These are phyloP conservation scores for Heliconius hermathena DNA, from an alignment of 1,140 invertebrate species.

Conservation along the genomic window DNA sequence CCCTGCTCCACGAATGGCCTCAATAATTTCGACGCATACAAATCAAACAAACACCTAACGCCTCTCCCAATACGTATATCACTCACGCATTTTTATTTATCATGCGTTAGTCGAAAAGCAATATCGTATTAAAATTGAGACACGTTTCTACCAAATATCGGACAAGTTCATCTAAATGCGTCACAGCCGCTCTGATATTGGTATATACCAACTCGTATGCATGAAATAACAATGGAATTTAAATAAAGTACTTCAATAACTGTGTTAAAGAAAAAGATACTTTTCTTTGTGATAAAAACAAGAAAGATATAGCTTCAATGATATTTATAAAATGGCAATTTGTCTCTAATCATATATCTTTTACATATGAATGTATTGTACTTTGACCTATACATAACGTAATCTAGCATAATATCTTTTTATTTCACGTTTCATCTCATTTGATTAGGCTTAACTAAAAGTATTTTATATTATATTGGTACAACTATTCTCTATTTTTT, in stretches of 20 bases:
- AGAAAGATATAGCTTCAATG: neutral
- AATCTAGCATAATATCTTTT: too few species aligned
- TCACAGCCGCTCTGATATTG: constrained; percentile 26
- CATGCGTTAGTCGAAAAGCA: constrained; percentile 35
- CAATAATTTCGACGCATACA: neutral
- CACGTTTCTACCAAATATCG: constrained; percentile 37
- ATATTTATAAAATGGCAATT: neutral
- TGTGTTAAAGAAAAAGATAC: neutral
- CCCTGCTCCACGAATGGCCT: too few species aligned
- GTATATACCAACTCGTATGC: neutral
- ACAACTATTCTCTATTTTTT: too few species aligned
- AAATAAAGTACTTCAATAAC: neutral
- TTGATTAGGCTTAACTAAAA: too few species aligned
- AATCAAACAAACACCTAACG: neutral
- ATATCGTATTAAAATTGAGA: constrained; percentile 43
- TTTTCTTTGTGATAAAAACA: neutral
- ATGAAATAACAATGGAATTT: constrained; percentile 24
- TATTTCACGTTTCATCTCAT: too few species aligned
- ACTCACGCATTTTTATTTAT: constrained; percentile 29
- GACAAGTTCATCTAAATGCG: constrained; percentile 34
- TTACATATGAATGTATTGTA: neutral
- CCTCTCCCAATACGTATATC: neutral
- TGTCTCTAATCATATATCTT: neutral
- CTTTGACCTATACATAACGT: too few species aligned
- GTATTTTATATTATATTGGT: too few species aligned